Base-by-base conservation (phyloP, 2,797 vertebrate species). In the Manis crassicaudata region DNA sequence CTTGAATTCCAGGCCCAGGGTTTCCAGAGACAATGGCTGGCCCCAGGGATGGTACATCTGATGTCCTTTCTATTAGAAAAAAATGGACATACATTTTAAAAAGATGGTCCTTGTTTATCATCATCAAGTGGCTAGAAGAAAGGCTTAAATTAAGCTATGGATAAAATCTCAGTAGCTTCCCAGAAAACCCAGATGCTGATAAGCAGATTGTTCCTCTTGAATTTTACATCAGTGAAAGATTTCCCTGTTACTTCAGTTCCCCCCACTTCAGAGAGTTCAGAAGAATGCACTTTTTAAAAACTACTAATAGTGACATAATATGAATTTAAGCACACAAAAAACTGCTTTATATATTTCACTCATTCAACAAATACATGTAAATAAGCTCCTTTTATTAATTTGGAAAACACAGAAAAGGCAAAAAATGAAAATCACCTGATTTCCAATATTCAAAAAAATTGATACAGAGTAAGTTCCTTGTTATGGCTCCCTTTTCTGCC, bases 1-100 rank as follows among this genome's bases (percentile, higher is more conserved):
- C 98, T 60, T 98, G 98, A 0, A 98, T 37, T 0, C 97, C 98
- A 0, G 98, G 18, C 0, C 96, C 98, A 25, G 99, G 97, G 87
- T 98, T 99, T 89, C 99, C 99, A 27, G 99, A 98, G 77, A 98
- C n/a, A 37, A 98, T 98, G 16, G 98, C 98, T 92, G 99, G 97
- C 6, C 99, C 99, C 98, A 99, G 98, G n/a, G 99, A 98, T 68
- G 99, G 96, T 43, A 99, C 98, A 32, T 99, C 99, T 12, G 99
- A 95, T 2, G 98, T 97, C 98, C 99, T 99, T 91, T 99, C 99
- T 99, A 60, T 54, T 3, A 84, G 35, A 95, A 46, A 7, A 70
- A 73, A 65, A 77, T 62, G 67, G 52, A 60, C 88, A 77, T 50
- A 70, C 17, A 70, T 80, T 89, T 88, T 32, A 18, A 63, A 90